Conservation (phyloP, 2,113 vertebrate genomes). For the Silurus asotus region DNA sequence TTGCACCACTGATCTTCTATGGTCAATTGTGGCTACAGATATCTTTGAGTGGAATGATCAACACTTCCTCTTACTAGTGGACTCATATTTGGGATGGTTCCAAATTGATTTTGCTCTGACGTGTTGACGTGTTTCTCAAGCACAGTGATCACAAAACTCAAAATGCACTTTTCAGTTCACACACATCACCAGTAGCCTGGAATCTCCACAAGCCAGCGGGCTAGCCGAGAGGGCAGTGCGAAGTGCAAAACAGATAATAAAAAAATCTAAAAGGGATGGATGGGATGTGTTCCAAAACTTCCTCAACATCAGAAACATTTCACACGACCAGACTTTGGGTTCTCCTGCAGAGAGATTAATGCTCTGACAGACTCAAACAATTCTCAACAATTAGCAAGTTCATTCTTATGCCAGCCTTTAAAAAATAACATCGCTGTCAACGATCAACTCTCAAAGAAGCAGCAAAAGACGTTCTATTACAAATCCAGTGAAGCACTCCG, state of each 20-base stretch:
- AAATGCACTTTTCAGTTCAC: constrained; percentile 24
- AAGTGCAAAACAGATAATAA: background rate
- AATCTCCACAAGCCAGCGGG: background rate
- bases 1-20: constrained; percentile 14
- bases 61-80: constrained; percentile 22
- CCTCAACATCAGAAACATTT: background rate
- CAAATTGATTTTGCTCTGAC: constrained; percentile 16
- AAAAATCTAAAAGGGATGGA: background rate
- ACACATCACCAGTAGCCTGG: background rate
- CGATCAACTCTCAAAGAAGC: no score
- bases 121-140: background rate
- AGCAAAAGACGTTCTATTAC: no score
- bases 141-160: constrained; percentile 17
- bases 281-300: background rate
- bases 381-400: background rate
- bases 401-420: background rate
- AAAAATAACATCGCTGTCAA: background rate
- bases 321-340: background rate
- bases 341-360: background rate
- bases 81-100: constrained; percentile 42
- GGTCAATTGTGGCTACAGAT: constrained; percentile 27
- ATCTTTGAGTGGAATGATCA: constrained; percentile 35
- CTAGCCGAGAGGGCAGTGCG: background rate
- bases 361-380: no score
- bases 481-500: no score